phyloP scores from a whole-genome alignment of 2,113 vertebrate species.

The Podilymbus podiceps region DNA sequence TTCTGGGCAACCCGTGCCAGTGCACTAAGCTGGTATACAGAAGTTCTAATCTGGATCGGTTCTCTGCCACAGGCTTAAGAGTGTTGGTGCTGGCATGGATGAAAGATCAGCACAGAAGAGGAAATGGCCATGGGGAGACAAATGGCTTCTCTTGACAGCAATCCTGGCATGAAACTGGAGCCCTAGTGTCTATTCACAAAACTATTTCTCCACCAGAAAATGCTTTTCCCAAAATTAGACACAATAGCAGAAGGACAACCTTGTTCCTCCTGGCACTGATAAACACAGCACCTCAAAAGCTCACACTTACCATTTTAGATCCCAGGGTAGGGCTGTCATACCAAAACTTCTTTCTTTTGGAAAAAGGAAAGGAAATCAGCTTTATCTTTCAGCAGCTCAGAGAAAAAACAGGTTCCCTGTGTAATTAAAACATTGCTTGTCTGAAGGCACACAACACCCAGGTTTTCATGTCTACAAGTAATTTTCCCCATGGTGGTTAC shows the following conservation, averaged over 20 bases:
- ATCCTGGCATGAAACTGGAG: neutral
- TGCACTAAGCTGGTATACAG: neutral
- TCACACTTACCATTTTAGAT: constrained; percentile 55
- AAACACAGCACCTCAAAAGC: neutral
- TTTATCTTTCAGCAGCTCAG: neutral
- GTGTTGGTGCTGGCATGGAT: accelerated
- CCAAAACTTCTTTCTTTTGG: constrained; percentile 82
- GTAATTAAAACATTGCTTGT: neutral
- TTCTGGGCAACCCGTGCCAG: no score
- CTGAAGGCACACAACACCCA: neutral
- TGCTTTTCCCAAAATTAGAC: neutral
- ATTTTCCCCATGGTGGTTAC: neutral
- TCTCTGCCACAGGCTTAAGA: neutral
- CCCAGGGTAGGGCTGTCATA: constrained; percentile 73
- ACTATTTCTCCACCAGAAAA: neutral
- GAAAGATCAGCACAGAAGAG: neutral
- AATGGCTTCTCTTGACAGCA: neutral
- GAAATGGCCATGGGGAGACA: neutral
- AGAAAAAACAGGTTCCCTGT: neutral
- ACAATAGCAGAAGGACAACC: neutral
- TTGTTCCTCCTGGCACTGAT: neutral
- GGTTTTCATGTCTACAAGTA: accelerated
- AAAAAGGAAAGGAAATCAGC: neutral
- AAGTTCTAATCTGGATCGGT: neutral
- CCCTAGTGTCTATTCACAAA: neutral